These are phyloP conservation scores for Drosophila paramelanica DNA, from an alignment of 2,888 invertebrate species.

Conservation along the genomic window DNA sequence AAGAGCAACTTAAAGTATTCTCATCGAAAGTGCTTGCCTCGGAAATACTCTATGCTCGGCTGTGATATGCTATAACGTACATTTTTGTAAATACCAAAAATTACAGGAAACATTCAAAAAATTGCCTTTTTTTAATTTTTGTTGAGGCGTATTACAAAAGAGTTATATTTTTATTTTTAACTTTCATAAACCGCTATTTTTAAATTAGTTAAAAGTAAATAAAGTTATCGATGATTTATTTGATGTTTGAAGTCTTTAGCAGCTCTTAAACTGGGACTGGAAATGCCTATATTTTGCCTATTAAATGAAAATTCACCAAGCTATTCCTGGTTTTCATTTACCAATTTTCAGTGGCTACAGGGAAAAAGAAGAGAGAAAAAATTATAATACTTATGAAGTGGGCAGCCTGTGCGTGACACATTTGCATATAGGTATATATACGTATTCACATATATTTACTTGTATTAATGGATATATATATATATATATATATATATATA, in stretches of 20 bases:
- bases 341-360: neutral
- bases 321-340: neutral
- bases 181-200: no score
- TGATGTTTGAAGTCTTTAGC: no score
- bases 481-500: neutral
- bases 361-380: neutral
- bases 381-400: conserved; percentile 18
- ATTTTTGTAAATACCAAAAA: no score
- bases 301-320: neutral
- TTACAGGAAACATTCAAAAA: no score
- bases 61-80: no score
- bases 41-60: neutral
- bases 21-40: neutral
- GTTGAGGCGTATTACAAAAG: no score
- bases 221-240: no score
- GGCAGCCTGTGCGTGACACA: conserved; percentile 61
- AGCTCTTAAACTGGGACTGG: no score
- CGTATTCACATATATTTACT: neutral
- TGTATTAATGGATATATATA: neutral
- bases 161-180: no score
- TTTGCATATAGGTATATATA: conserved; percentile 41
- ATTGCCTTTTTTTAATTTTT: neutral
- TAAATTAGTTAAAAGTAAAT: no score
- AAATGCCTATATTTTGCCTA: no score
- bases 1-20: neutral